phyloP scores from a whole-genome alignment of 2,888 invertebrate species.

The Eupithecia subumbrata region DNA sequence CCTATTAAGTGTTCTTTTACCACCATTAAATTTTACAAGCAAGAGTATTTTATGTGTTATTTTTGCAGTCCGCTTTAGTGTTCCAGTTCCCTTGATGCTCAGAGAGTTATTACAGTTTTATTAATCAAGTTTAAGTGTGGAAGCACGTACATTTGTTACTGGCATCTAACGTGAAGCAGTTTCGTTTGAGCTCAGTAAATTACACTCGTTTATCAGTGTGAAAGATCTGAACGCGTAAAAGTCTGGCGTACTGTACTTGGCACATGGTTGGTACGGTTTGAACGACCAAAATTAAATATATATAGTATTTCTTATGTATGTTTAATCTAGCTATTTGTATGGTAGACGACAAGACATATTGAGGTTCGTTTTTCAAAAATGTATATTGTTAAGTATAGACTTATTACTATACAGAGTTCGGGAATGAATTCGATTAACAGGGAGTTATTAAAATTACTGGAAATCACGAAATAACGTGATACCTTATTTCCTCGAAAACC shows the following conservation, averaged over 20 bases:
- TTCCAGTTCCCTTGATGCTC: constrained; percentile 10
- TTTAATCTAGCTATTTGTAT: no score
- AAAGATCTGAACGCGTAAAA: constrained; percentile 65
- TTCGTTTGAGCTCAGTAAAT: constrained; percentile 52
- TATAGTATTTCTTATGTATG: no score
- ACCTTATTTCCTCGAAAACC: neutral
- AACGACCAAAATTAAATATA: neutral
- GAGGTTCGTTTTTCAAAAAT: neutral
- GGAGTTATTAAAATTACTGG: neutral
- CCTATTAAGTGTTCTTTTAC: neutral
- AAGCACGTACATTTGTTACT: constrained; percentile 35
- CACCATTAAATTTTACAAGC: neutral
- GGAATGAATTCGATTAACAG: neutral
- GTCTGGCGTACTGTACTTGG: constrained; percentile 59
- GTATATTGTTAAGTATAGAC: neutral
- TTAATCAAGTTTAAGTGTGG: constrained; percentile 38
- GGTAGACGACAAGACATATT: no score
- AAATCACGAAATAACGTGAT: neutral
- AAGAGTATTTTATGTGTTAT: neutral
- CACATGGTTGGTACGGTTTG: constrained; percentile 2
- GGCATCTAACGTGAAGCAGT: constrained; percentile 41
- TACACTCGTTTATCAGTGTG: constrained; percentile 60
- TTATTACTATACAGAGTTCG: neutral
- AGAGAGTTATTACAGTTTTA: constrained; percentile 37
- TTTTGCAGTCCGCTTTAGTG: constrained; percentile 18